Percentiles rank a stretch among this genome's conserved stretches.
These are phyloP conservation scores for Sinosuthora webbiana DNA, from an alignment of 2,113 vertebrate genomes.

Conservation along the genomic window DNA sequence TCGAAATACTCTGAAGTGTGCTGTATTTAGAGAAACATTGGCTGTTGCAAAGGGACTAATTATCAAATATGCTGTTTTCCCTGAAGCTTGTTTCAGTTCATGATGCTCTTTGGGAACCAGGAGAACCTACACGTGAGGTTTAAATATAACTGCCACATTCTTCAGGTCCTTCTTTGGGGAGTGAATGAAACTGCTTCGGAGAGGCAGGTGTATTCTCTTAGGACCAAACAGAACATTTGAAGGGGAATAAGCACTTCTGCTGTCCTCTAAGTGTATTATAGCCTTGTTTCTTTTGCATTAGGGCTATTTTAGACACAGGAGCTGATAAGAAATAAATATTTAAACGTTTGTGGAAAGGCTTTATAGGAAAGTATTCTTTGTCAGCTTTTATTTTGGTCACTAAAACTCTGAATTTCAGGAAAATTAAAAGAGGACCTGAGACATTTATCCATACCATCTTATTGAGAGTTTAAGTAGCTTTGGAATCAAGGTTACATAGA, in stretches of 20 bases:
- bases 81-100: constrained; percentile 19
- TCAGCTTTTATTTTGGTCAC: background rate
- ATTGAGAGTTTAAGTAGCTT: background rate
- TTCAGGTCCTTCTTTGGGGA: background rate
- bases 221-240: background rate
- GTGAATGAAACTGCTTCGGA: background rate
- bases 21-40: background rate
- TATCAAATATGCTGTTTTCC: constrained; percentile 49
- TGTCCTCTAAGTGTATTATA: background rate
- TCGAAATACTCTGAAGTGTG: constrained; percentile 31
- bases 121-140: constrained; percentile 9
- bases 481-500: background rate
- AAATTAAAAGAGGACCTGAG: background rate
- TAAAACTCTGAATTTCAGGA: background rate
- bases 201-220: constrained; percentile 16
- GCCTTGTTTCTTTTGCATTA: background rate
- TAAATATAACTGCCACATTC: constrained; percentile 37
- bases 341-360: background rate
- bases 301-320: background rate
- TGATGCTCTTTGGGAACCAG: background rate
- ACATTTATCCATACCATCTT: background rate
- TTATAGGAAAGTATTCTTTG: background rate
- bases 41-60: constrained; percentile 65
- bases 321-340: background rate
- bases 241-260: background rate